Base-by-base conservation (phyloP, 1,140 invertebrate genomes). In the Drosophila nigromelanica region DNA sequence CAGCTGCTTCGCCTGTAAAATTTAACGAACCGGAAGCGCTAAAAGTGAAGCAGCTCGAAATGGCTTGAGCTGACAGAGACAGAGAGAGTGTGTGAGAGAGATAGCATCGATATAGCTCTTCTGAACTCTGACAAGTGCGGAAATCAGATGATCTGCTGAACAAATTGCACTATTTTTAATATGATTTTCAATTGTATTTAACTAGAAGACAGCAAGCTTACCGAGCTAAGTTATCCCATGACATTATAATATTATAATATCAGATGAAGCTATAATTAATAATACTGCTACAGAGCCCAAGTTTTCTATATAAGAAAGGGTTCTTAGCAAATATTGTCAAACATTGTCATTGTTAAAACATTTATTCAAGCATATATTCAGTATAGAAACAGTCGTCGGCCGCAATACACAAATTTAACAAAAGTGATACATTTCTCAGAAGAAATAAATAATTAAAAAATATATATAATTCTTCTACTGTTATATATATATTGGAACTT, bases 1-100 rank as follows among this genome's bases (percentile, higher is more conserved):
- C 37, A 50, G 58, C 63, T 40, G 54, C 54, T 30, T 51, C 15
- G 76, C 60, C 63, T 39, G 67, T 89, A 73, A 80, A 85, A 85
- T 62, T 75, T 82, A 87, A 87, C 82, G 83, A 87, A 82, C 63
- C 82, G 82, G 78, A 87, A 87, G 83, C 80, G 82, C 72, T 76
- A 71, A 76, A 66, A 61, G 75, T 68, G 75, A 63, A 80, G 71
- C 56, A 58, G 45, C 55, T 59, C 18, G 10, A 59, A 67, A 73
- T 68, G 50, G 70, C 47, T 56, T 45, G 40, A 43, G 14, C 68
- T 51, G 39, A 45, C 54, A 43, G 40, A 10, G 12, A 24, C 10
- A 47, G 48, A 40, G 14, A 15, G 21, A 11, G 24, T 24, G 21
- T 24, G 21, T 24, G 21, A 24, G 21, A 40, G 5, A 5, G 21